Percentiles rank a stretch among this genome's conserved stretches.
phyloP scores from a whole-genome alignment of 2,797 vertebrate species.

The Cossypha polioptera region DNA sequence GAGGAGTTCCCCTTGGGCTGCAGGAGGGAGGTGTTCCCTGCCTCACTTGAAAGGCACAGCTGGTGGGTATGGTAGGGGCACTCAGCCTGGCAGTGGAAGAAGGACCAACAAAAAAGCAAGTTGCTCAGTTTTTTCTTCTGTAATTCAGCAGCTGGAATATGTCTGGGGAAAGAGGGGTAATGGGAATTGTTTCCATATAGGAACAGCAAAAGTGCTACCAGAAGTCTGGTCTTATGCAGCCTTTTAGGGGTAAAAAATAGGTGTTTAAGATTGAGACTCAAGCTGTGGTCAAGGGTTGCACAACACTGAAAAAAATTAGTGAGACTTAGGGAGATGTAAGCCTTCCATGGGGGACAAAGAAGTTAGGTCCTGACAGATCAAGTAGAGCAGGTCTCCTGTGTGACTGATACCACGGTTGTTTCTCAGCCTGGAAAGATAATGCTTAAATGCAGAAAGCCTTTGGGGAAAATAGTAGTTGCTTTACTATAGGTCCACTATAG shows the following conservation, averaged over 20 bases:
- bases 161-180: neutral
- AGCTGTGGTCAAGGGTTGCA: neutral
- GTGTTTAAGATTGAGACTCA: neutral
- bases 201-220: neutral
- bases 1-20: neutral
- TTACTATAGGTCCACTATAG: neutral
- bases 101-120: neutral
- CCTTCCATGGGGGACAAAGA: neutral
- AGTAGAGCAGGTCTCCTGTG: neutral
- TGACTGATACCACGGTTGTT: neutral
- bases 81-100: neutral
- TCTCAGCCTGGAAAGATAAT: neutral
- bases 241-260: neutral
- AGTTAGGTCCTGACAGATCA: neutral
- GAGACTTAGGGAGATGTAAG: neutral
- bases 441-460: neutral
- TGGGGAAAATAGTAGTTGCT: neutral
- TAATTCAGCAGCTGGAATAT: neutral
- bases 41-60: neutral
- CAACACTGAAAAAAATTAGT: neutral
- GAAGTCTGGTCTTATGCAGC: neutral
- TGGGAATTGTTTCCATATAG: neutral
- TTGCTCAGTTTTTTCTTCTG: neutral
- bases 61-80: neutral
- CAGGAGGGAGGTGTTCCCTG: neutral